A percentile compares a stretch with the other conserved stretches of the same genome.
Conservation (phyloP, 2,113 vertebrate genomes). For the human region GRCh38 chr7:145181001-145181500, state of each 20-base stretch:
- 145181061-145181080: too few species aligned
- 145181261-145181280: too few species aligned
- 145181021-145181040: background rate
- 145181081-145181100: too few species aligned
- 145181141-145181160: too few species aligned
- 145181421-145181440: background rate
- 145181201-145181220: too few species aligned
- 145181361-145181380: background rate
- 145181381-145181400: background rate
- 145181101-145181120: rapidly evolving
- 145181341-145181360: background rate
- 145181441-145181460: background rate
- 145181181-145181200: too few species aligned
- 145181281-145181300: too few species aligned
- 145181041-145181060: background rate
- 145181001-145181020: background rate
- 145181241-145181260: too few species aligned
- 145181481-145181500: background rate
- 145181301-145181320: too few species aligned
- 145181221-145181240: too few species aligned
- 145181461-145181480: background rate
- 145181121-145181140: too few species aligned
- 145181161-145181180: too few species aligned
- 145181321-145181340: conserved; percentile 2
- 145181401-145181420: background rate